phyloP scores from a whole-genome alignment of 2,888 invertebrate species.

The Cactoblastis cactorum region DNA sequence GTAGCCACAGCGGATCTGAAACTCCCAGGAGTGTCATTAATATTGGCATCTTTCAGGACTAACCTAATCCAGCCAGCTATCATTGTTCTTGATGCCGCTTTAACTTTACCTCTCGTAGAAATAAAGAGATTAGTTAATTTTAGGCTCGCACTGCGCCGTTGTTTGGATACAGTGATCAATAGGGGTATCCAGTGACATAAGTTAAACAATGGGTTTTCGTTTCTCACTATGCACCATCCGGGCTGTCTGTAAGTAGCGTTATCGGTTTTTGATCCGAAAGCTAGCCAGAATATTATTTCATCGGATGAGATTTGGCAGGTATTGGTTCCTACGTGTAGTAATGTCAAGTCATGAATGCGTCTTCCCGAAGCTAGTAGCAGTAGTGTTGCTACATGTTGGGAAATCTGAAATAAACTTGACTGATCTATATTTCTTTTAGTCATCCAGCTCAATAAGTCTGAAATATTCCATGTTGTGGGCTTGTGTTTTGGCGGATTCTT shows the following conservation, averaged over 20 bases:
- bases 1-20: conserved; percentile 16
- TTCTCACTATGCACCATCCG: conserved; percentile 20
- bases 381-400: conserved; percentile 16
- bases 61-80: conserved; percentile 23
- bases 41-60: conserved; percentile 14
- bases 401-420: conserved; percentile 16
- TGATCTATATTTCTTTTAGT: background rate
- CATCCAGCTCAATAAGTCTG: conserved; percentile 14
- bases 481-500: too few species aligned
- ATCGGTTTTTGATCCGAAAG: conserved; percentile 27
- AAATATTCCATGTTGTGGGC: conserved; percentile 11
- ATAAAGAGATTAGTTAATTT: conserved; percentile 18
- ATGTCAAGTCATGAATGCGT: conserved; percentile 27
- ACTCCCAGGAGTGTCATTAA: background rate
- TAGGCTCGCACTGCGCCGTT: background rate
- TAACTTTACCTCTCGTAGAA: conserved; percentile 20
- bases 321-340: conserved; percentile 15
- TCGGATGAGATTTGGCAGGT: background rate
- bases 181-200: conserved; percentile 18
- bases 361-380: conserved; percentile 23
- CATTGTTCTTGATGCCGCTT: conserved; percentile 21
- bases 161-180: conserved; percentile 12
- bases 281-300: conserved; percentile 21
- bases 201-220: conserved; percentile 11
- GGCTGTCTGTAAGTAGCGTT: conserved; percentile 19